Percentiles rank a stretch among this genome's conserved stretches.
Conservation (phyloP, 2,797 vertebrate species). For the Periparus ater region DNA sequence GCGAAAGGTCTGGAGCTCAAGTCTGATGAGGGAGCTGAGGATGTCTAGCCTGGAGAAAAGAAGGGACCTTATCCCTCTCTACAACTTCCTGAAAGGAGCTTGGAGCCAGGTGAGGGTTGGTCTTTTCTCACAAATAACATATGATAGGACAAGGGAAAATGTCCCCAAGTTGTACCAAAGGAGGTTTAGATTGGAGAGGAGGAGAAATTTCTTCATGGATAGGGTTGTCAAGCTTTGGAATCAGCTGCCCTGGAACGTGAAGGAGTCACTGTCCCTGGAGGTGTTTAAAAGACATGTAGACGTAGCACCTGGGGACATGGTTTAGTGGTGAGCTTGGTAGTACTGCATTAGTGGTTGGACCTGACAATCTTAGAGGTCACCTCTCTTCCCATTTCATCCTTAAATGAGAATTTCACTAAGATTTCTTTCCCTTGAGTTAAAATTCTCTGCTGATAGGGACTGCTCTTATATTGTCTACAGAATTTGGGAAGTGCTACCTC, state of each 20-base stretch:
- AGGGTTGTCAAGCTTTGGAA: background rate
- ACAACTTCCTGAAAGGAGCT: background rate
- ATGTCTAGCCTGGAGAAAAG: background rate
- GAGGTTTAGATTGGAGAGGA: too few relatives aligned
- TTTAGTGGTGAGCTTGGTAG: background rate
- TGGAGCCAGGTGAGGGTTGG: accelerated
- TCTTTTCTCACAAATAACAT: background rate
- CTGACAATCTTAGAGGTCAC: background rate
- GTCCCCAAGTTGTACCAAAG: background rate
- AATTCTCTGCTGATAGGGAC: background rate
- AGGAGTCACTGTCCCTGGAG: background rate
- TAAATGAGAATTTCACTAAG: background rate
- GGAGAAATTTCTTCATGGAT: background rate
- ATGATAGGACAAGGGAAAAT: background rate
- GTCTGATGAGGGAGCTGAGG: background rate
- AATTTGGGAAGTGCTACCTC: background rate
- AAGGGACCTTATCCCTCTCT: background rate
- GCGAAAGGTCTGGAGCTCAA: background rate
- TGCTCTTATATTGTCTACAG: background rate
- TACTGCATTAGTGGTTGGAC: accelerated
- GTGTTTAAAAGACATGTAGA: background rate
- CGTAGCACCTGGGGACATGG: background rate
- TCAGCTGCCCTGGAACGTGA: background rate
- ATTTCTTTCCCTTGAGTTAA: background rate
- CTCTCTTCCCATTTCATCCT: background rate